Percentiles rank a stretch among this genome's conserved stretches.
These are phyloP conservation scores for Cephus nigrinus DNA, from an alignment of 2,888 invertebrate genomes.

Conservation along the genomic window DNA sequence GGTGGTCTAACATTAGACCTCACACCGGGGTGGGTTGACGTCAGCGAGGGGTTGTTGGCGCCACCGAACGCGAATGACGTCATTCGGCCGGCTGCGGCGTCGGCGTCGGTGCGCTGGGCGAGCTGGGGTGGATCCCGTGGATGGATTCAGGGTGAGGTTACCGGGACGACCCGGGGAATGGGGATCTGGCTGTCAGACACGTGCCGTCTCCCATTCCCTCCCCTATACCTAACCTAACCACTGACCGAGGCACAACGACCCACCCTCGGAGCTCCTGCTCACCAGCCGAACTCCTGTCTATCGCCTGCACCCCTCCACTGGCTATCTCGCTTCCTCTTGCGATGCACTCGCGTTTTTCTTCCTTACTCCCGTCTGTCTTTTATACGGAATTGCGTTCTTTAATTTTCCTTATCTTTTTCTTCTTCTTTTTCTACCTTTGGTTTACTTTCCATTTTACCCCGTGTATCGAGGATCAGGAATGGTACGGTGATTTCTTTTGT, in stretches of 20 bases:
- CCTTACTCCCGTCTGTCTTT: no score
- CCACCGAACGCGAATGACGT: constrained; percentile 52
- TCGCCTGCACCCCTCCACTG: no score
- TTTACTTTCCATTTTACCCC: no score
- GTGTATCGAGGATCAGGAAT: no score
- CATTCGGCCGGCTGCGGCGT: constrained; percentile 39
- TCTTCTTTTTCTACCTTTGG: no score
- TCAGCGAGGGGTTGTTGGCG: constrained; percentile 48
- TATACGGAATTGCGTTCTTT: no score
- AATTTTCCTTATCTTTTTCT: no score
- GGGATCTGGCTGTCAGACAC: constrained; percentile 39
- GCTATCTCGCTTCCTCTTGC: no score
- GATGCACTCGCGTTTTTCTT: no score
- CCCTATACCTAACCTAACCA: constrained; percentile 3
- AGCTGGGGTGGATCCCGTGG: constrained; percentile 19
- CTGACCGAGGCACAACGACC: not conserved
- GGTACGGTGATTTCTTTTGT: no score
- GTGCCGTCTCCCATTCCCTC: constrained; percentile 42
- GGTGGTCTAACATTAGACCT: not conserved
- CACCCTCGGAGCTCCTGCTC: no score
- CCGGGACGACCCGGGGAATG: not conserved
- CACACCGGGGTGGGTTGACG: constrained; percentile 35
- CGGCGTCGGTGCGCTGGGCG: constrained; percentile 24
- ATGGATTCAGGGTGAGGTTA: not conserved
- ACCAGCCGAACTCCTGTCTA: no score